phyloP scores from a whole-genome alignment of 2,113 vertebrate genomes.

The Guaruba guarouba region DNA sequence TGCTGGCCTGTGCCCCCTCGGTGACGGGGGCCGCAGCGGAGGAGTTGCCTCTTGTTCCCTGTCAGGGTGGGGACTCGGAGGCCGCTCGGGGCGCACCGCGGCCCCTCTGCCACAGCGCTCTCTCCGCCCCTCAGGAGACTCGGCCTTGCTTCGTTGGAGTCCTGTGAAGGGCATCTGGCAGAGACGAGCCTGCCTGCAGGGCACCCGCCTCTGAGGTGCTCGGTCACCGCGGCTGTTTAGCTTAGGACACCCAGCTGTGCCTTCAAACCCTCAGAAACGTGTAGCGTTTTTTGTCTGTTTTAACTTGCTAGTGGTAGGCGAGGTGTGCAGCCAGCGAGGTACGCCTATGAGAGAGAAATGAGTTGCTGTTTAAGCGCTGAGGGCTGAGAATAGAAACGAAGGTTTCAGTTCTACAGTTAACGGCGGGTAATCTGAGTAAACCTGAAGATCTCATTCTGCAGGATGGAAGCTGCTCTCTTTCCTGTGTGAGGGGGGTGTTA shows the following conservation, averaged over 20 bases:
- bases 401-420: background rate
- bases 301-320: background rate
- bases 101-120: background rate
- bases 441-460: background rate
- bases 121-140: background rate
- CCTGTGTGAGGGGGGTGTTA: background rate
- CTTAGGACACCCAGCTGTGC: background rate
- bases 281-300: too few relatives aligned
- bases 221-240: accelerated
- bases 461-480: background rate
- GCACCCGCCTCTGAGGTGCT: background rate
- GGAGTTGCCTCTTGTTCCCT: background rate
- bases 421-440: background rate
- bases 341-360: background rate
- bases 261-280: background rate
- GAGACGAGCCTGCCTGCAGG: background rate
- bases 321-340: background rate
- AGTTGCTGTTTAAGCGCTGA: background rate
- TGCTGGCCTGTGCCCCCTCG: too few relatives aligned
- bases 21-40: too few relatives aligned
- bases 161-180: background rate
- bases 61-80: background rate
- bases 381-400: background rate
- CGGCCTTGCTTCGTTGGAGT: background rate
- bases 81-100: too few relatives aligned